Conservation (phyloP, 2,797 vertebrate species). For the Hemibagrus guttatus region DNA sequence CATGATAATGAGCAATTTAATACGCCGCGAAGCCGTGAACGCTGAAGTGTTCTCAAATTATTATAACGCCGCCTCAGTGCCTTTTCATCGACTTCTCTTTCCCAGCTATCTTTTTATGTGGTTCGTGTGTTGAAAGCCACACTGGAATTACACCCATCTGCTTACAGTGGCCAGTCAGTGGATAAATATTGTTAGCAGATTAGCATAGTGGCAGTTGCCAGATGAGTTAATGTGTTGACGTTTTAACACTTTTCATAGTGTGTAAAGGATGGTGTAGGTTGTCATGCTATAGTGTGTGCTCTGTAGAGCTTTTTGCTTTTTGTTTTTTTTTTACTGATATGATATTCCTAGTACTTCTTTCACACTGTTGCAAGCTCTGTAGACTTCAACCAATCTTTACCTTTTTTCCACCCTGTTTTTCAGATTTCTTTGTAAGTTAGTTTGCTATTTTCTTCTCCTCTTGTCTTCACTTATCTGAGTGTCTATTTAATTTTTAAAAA, state of each 20-base stretch:
- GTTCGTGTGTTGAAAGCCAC: slow-evolving; percentile 53
- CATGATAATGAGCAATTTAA: slow-evolving; percentile 72
- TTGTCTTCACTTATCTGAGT: neutral
- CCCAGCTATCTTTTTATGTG: slow-evolving; percentile 47
- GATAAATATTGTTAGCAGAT: slow-evolving; percentile 39
- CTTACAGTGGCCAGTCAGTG: slow-evolving; percentile 2
- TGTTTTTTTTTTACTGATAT: neutral
- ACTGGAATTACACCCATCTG: slow-evolving; percentile 46
- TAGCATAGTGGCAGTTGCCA: slow-evolving; percentile 30
- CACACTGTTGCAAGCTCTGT: neutral
- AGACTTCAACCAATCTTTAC: neutral
- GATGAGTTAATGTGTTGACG: slow-evolving; percentile 31
- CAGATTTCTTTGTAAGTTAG: neutral
- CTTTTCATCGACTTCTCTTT: slow-evolving; percentile 48
- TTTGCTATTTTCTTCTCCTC: neutral
- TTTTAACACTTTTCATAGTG: slow-evolving; percentile 15
- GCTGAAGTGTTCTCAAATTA: slow-evolving; percentile 58
- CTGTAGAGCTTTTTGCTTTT: neutral
- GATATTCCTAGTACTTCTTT: too few relatives aligned
- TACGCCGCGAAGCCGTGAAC: slow-evolving; percentile 65
- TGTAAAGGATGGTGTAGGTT: neutral
- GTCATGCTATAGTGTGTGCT: neutral
- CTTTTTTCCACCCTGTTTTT: neutral
- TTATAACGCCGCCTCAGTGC: slow-evolving; percentile 42
- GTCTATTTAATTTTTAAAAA: neutral